Conservation (phyloP, 1,140 invertebrate species). For the Hycleus cichorii region DNA sequence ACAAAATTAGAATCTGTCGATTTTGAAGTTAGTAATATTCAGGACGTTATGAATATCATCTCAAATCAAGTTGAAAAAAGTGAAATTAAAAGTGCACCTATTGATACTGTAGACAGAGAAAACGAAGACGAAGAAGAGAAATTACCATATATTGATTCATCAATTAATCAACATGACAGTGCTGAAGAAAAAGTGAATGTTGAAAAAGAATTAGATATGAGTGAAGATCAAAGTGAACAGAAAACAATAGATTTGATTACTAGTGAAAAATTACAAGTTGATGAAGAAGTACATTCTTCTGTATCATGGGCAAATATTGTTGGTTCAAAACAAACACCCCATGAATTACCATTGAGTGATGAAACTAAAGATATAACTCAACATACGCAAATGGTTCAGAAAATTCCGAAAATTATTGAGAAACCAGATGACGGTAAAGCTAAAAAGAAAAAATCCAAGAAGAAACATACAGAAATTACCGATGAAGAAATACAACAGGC, state of each 20-base stretch:
- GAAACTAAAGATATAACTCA: slow-evolving; percentile 11
- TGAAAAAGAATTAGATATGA: background rate
- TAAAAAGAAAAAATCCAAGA: slow-evolving; percentile 16
- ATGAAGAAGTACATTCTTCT: background rate
- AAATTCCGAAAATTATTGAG: background rate
- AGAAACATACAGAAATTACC: slow-evolving; percentile 6
- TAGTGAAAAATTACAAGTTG: background rate
- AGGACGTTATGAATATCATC: slow-evolving; percentile 33
- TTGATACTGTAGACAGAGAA: background rate
- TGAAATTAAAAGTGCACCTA: slow-evolving; percentile 1
- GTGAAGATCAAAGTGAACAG: background rate
- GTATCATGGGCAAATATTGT: slow-evolving; percentile 6
- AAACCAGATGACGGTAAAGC: background rate
- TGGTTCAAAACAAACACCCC: background rate
- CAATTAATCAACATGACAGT: background rate
- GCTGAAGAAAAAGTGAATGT: background rate
- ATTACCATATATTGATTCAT: background rate
- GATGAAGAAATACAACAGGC: slow-evolving; percentile 11
- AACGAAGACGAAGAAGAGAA: background rate
- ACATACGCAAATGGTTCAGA: too few relatives aligned
- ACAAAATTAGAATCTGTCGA: slow-evolving; percentile 33
- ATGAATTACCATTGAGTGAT: slow-evolving; percentile 3
- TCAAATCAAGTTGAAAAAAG: slow-evolving; percentile 4
- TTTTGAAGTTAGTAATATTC: slow-evolving; percentile 32
- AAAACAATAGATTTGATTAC: background rate